Percentiles rank a stretch among this genome's conserved stretches.
Evolutionary conservation across 2,888 invertebrate species (phyloP).

Genomic region (Rotaria magnacalcarata): DNA sequence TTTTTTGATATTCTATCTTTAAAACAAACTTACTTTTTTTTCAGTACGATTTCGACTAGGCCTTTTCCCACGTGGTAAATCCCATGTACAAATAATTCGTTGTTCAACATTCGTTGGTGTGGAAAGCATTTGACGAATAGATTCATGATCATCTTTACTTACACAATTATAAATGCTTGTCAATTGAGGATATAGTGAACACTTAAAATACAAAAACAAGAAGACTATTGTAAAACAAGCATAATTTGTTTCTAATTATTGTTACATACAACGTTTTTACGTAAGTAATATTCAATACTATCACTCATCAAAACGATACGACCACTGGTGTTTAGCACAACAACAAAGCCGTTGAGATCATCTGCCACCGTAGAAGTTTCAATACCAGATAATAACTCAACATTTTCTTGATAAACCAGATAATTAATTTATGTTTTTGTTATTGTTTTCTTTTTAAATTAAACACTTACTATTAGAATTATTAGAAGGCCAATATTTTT

Average conservation of each 20-base stretch:
- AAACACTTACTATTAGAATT: background rate
- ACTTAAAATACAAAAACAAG: background rate
- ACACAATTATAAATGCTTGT: constrained; percentile 1
- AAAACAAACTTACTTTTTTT: background rate
- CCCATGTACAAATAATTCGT: background rate
- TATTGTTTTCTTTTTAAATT: background rate
- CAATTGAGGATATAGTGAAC: background rate
- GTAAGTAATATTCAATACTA: background rate
- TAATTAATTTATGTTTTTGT: background rate
- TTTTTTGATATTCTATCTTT: background rate
- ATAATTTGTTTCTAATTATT: background rate
- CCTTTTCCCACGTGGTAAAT: constrained; percentile 23
- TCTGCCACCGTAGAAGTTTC: background rate
- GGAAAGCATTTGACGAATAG: background rate
- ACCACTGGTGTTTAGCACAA: background rate
- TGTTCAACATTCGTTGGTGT: background rate
- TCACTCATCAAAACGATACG: background rate
- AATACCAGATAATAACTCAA: background rate
- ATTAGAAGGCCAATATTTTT: background rate
- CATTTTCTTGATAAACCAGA: background rate
- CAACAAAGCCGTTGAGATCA: background rate
- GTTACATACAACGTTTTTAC: background rate
- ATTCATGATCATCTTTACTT: background rate
- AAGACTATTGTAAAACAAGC: too few relatives aligned
- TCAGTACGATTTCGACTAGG: background rate